Evolutionary conservation across 2,797 vertebrate genomes (phyloP).

Genomic region (Urosaurus nigricauda): DNA sequence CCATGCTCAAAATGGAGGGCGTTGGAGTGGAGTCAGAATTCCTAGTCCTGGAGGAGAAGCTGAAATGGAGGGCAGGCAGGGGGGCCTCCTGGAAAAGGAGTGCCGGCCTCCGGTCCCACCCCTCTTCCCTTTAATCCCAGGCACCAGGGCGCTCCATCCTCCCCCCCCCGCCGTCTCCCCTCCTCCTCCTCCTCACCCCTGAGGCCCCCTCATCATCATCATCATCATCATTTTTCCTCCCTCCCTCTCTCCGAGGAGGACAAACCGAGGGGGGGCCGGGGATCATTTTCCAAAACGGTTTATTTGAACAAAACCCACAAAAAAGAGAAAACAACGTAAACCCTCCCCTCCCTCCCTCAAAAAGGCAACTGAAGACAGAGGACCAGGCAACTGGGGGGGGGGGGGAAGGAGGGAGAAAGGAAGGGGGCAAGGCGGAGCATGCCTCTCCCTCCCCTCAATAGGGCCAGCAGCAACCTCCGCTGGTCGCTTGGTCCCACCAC

Average conservation of each 20-base stretch:
- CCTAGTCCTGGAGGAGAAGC: too few relatives aligned
- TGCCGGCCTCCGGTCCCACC: too few relatives aligned
- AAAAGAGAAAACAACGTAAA: neutral
- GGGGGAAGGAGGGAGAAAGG: neutral
- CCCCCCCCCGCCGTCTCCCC: neutral
- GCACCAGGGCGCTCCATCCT: too few relatives aligned
- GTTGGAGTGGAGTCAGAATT: too few relatives aligned
- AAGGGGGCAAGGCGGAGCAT: too few relatives aligned
- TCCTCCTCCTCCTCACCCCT: too few relatives aligned
- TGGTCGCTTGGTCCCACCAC: neutral
- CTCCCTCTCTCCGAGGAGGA: neutral
- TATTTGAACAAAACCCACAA: conserved; percentile 40
- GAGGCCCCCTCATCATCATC: too few relatives aligned
- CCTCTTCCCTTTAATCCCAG: neutral
- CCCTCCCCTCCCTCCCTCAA: neutral
- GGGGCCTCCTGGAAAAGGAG: too few relatives aligned
- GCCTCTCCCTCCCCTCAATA: too few relatives aligned
- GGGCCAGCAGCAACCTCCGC: neutral
- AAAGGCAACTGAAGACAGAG: conserved; percentile 56
- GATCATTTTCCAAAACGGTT: conserved; percentile 22
- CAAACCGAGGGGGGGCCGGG: neutral
- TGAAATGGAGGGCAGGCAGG: too few relatives aligned
- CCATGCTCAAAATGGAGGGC: too few relatives aligned
- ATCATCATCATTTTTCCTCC: neutral
- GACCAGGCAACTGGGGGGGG: neutral